Conservation (phyloP, 2,797 vertebrate genomes). For the Paratrypauchen microcephalus region DNA sequence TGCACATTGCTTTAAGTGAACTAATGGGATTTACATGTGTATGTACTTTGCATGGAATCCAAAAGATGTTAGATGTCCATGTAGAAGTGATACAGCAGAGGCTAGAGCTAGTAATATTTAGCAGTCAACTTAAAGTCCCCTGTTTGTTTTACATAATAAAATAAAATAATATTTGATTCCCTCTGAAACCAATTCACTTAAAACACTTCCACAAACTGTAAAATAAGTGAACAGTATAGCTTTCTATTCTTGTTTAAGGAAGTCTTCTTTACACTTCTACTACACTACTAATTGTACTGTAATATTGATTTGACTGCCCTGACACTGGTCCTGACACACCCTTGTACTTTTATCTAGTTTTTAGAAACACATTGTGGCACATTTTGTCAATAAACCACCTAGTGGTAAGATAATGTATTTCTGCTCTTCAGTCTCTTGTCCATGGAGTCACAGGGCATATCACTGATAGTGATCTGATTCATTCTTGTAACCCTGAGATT, state of each 20-base stretch:
- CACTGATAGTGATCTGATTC: conserved; percentile 10
- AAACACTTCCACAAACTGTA: background rate
- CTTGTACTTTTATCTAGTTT: conserved; percentile 2
- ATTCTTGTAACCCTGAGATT: conserved; percentile 29
- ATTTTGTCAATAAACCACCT: conserved; percentile 27
- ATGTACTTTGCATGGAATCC: conserved; percentile 6
- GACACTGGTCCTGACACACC: background rate
- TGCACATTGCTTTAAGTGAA: conserved; percentile 21
- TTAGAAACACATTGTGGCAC: background rate
- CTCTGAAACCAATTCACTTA: background rate
- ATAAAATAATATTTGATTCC: no score
- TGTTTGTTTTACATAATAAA: background rate
- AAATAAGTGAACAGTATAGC: background rate
- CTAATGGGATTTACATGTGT: conserved; percentile 41
- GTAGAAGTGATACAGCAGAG: conserved; percentile 13
- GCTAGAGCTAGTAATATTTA: background rate
- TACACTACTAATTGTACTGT: conserved; percentile 29
- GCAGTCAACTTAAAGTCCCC: background rate
- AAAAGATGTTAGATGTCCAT: conserved; percentile 6
- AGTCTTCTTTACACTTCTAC: no score
- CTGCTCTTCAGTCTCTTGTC: conserved; percentile 28
- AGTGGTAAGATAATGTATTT: conserved; percentile 29
- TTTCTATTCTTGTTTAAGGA: background rate
- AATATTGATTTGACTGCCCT: conserved; percentile 51
- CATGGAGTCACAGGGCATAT: background rate